Percentiles rank a stretch among this genome's conserved stretches.
phyloP scores from a whole-genome alignment of 2,888 invertebrate genomes.

The Venustoraphidia nigricollis region DNA sequence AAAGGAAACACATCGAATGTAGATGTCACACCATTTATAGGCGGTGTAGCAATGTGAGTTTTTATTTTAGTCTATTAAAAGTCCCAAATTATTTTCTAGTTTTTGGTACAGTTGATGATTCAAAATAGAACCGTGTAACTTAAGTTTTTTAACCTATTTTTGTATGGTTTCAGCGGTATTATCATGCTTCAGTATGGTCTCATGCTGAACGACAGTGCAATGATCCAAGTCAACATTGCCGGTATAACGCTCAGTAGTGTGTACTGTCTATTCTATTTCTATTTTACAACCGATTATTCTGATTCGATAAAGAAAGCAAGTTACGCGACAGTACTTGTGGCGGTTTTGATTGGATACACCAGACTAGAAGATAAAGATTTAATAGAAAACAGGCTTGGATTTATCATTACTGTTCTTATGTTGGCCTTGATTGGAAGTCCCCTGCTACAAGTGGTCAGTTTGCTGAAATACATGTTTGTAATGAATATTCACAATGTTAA shows the following conservation, averaged over 20 bases:
- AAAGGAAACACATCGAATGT: conserved; percentile 48
- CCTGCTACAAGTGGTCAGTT: conserved; percentile 48
- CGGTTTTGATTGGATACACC: conserved; percentile 45
- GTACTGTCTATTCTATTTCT: conserved; percentile 51
- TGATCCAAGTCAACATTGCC: conserved; percentile 63
- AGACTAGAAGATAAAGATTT: conserved; percentile 45
- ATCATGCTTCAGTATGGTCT: conserved; percentile 63
- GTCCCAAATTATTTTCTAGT: no score
- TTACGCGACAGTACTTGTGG: conserved; percentile 37
- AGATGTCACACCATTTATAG: conserved; percentile 55
- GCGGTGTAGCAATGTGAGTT: conserved; percentile 63
- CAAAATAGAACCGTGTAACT: no score
- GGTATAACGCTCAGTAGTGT: conserved; percentile 52
- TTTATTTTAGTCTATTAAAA: no score
- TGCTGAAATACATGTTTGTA: conserved; percentile 5
- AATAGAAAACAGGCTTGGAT: conserved; percentile 53
- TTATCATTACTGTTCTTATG: conserved; percentile 52
- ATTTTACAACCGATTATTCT: conserved; percentile 39
- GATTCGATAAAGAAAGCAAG: conserved; percentile 40
- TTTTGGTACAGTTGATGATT: no score
- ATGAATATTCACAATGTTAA: no score
- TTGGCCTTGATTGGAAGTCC: conserved; percentile 54
- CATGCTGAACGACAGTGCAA: conserved; percentile 55
- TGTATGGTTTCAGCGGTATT: conserved; percentile 39
- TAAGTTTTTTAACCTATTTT: background rate